Base-by-base conservation (phyloP, 2,888 invertebrate genomes). In the Cephalotes varians region DNA sequence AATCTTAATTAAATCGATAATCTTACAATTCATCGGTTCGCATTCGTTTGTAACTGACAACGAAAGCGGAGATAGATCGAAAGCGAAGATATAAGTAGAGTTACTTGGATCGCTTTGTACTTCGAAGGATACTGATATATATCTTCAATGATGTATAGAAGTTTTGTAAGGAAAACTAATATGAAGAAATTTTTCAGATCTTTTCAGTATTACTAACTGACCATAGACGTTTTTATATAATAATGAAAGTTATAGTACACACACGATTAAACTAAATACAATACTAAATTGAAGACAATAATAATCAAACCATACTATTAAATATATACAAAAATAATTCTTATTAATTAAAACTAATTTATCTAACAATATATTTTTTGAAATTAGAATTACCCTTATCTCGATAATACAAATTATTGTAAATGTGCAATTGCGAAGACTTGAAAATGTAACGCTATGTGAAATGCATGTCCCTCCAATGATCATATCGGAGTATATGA, bases 1-100 rank as follows among this genome's bases (percentile, higher is more conserved):
- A 58, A 40, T 25, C 34, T 74, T 81, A 81, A 83, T 83, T 83
- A 83, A 83, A 64, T 51, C 47, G 60, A 81, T 74, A 83, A 81
- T 81, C 81, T 74, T 79, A 18, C 51, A 49, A 49, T 56, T 64
- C 44, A 77, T 51, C 71, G 47, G 18, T 40, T 51, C 7, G 65
- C 18, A 71, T 25, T 54, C 12, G 15, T 49, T 60, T 37, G 40
- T 71, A 47, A 12, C 5, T 72, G 21, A 51, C n/a, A 15, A 51
- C 1, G 25, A 37, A 51, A 28, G 28, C n/a, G 9, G 10, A 54
- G 15, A 21, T 40, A 76, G 37, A 65, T 64, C 21, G 6, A 77
- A 40, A 77, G 21, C 21, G 21, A 54, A 77, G 40, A 54, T 64
- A 10, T 31, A 31, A 65, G 40, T 31, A 67, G 18, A 67, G 21